Conservation (phyloP, 2,113 vertebrate species). For the Urocynchramus pylzowi region DNA sequence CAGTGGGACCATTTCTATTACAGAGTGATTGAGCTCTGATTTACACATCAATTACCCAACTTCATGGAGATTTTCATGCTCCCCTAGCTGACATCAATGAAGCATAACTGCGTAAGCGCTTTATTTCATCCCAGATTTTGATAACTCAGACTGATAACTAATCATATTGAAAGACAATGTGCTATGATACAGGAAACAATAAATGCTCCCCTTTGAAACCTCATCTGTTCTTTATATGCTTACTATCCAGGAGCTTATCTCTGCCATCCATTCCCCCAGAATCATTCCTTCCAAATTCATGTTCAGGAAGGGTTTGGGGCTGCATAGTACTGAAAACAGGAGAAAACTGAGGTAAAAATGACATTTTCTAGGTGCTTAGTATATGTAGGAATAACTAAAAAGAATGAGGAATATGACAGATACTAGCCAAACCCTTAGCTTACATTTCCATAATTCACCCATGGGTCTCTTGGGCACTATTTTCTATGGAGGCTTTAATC, state of each 20-base stretch:
- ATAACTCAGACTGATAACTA: slow-evolving; percentile 75
- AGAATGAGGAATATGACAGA: neutral
- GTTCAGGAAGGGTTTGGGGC: neutral
- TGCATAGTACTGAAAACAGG: neutral
- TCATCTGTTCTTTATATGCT: slow-evolving; percentile 58
- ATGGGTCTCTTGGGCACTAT: neutral
- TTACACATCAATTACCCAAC: slow-evolving; percentile 80
- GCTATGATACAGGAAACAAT: slow-evolving; percentile 68
- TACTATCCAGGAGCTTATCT: slow-evolving; percentile 57
- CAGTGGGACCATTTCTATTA: slow-evolving; percentile 78
- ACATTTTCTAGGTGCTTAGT: neutral
- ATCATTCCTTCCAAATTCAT: neutral
- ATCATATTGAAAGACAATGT: slow-evolving; percentile 73
- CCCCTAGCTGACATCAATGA: slow-evolving; percentile 75
- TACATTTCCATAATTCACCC: neutral
- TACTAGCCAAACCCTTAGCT: neutral
- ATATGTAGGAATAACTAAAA: neutral
- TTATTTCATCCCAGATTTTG: slow-evolving; percentile 76
- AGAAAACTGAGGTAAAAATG: neutral
- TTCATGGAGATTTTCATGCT: slow-evolving; percentile 77
- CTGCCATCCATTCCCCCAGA: slow-evolving; percentile 41
- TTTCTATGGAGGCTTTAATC: slow-evolving; percentile 27
- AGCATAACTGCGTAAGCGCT: slow-evolving; percentile 69
- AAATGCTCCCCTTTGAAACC: slow-evolving; percentile 69
- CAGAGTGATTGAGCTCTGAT: slow-evolving; percentile 78